Base-by-base conservation (phyloP, 2,888 invertebrate genomes). In the Apoda limacodes region DNA sequence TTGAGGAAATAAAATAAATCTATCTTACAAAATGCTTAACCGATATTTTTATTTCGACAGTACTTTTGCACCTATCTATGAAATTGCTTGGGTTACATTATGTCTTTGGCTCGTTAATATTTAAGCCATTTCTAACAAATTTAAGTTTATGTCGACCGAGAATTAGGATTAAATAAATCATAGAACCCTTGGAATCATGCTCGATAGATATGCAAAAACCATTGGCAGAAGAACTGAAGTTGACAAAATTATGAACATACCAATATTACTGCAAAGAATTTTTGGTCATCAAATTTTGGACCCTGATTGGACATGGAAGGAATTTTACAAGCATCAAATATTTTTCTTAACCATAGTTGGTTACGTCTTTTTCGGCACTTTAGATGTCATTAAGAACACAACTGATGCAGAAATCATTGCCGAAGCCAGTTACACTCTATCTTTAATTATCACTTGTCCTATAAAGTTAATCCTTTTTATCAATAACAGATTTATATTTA, bases 211-310 rank as follows among this genome's bases (percentile, higher is more conserved):
- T 42, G 50, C 52, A 6, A 48, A 43, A 34, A 69, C 70, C n/a
- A 48, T 60, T 1, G 70, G 66, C 1, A 36, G 41, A 24, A 44
- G 43, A 33, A 63, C 48, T 15, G 56, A 58, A 35, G 34, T 69
- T 5, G 68, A 71, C 36, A 43, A 56, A 26, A 55, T 55, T 17
- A 45, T 58, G 23, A 30, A 34, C 5, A 22, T 47, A 1, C 48
- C 55, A 9, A 42, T 71, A 15, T 37, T 60, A 11, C 37, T 49
- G 4, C 68, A 68, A 30, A 46, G 50, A 24, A 33, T 63, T 9
- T 53, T 61, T 9, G 70, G 68, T 1, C 60, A 62, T 21, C 68
- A 71, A 38, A 47, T 71, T 14, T 43, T 72, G 4, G 50, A 70
- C 27, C 60, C 68, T 2, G 43, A 52, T 15, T 74, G 74, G 74